These are phyloP conservation scores for Telmatochromis bifrenatus DNA, from an alignment of 2,113 vertebrate species.

Conservation along the genomic window DNA sequence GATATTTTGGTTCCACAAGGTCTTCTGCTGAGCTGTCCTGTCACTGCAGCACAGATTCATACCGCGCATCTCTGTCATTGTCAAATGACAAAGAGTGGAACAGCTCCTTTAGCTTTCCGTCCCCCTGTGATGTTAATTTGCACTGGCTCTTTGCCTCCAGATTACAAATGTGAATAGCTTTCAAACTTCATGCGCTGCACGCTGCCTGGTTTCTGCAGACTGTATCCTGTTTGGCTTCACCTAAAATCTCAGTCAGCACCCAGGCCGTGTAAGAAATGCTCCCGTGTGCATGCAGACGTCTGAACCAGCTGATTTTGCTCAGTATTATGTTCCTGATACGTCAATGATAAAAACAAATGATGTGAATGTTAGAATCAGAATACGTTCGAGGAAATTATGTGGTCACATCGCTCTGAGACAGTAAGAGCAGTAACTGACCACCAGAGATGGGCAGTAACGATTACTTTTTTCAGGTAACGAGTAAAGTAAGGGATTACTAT, in stretches of 20 bases:
- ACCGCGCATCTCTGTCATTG: background rate
- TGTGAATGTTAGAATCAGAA: background rate
- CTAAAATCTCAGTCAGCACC: background rate
- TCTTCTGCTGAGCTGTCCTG: constrained; percentile 51
- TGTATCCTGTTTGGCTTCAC: background rate
- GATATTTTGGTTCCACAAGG: constrained; percentile 67
- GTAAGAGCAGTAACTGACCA: background rate
- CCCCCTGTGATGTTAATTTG: background rate
- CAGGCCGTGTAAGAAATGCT: background rate
- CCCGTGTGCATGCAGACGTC: background rate
- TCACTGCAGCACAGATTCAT: constrained; percentile 31
- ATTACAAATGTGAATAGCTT: background rate
- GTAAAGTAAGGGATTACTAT: too few species aligned
- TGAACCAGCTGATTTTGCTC: background rate
- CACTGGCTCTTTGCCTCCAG: background rate
- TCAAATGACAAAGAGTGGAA: background rate
- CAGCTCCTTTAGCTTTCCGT: background rate
- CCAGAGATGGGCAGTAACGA: too few species aligned
- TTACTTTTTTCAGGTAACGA: too few species aligned
- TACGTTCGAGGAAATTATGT: background rate
- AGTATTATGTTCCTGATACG: background rate
- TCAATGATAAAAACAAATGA: background rate
- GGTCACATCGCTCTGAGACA: background rate
- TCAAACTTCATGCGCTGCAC: background rate
- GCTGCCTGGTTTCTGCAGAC: background rate